These are phyloP conservation scores for Spinus pinus DNA, from an alignment of 2,797 vertebrate genomes.

Conservation along the genomic window DNA sequence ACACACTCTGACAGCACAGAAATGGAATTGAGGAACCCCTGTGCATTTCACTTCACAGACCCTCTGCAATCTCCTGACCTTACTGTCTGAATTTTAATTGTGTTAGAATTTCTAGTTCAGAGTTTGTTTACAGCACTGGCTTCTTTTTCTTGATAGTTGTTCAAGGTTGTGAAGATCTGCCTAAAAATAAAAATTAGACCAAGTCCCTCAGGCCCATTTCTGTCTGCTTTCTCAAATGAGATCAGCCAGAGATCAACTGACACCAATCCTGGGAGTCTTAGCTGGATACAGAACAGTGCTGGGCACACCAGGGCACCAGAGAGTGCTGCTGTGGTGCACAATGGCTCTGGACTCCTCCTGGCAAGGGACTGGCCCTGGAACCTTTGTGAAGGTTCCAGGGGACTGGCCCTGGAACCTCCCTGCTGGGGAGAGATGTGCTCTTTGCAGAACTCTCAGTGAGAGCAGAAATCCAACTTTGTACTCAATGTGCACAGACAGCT, in stretches of 20 bases:
- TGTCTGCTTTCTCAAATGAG: conserved; percentile 43
- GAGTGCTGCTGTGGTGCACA: background rate
- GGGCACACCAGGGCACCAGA: background rate
- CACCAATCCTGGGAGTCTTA: background rate
- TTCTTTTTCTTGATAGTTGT: conserved; percentile 10
- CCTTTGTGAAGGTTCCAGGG: background rate
- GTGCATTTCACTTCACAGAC: background rate
- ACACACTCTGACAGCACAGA: background rate
- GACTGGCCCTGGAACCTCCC: background rate
- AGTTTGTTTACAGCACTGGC: background rate
- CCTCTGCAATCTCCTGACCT: background rate
- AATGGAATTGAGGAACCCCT: background rate
- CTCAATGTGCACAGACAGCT: background rate
- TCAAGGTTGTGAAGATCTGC: conserved; percentile 37
- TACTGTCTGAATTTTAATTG: background rate
- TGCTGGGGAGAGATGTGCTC: background rate
- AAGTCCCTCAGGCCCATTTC: conserved; percentile 11
- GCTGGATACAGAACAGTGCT: background rate
- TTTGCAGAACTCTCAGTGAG: background rate
- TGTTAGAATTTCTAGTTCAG: conserved; percentile 22
- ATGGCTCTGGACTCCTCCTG: background rate
- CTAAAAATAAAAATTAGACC: conserved; percentile 61
- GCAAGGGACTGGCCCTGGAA: background rate
- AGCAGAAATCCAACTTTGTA: background rate
- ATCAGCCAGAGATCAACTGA: conserved; percentile 1